Conservation (phyloP, 2,113 vertebrate genomes). For the Takifugu flavidus region DNA sequence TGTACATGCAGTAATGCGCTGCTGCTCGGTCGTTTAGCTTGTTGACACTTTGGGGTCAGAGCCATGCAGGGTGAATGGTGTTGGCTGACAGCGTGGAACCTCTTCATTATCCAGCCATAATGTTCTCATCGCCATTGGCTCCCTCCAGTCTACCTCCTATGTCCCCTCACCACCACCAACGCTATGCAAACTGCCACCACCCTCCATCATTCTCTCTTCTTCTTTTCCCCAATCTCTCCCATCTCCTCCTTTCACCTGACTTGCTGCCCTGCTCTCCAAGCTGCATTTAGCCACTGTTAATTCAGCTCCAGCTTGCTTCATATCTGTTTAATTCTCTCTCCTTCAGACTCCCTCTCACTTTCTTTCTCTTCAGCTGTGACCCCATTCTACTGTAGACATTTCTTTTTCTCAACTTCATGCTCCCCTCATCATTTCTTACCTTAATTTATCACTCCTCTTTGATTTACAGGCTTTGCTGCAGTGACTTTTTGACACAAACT, state of each 20-base stretch:
- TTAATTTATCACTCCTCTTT: constrained; percentile 36
- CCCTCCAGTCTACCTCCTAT: constrained; percentile 15
- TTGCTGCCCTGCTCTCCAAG: constrained; percentile 8
- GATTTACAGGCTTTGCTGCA: constrained; percentile 25
- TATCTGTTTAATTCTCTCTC: constrained; percentile 4
- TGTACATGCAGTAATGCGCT: constrained; percentile 56
- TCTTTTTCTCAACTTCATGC: constrained; percentile 43
- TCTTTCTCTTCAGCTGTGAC: constrained; percentile 41
- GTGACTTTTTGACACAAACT: constrained; percentile 26
- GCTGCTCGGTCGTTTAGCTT: constrained; percentile 74
- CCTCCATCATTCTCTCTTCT: constrained; percentile 35
- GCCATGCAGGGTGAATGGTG: constrained; percentile 69
- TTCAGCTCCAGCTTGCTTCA: neutral
- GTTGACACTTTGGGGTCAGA: constrained; percentile 79
- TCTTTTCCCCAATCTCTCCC: constrained; percentile 23
- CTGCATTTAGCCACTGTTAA: neutral
- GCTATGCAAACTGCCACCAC: constrained; percentile 8
- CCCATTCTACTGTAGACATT: constrained; percentile 46
- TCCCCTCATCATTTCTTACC: constrained; percentile 26
- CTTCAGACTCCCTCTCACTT: constrained; percentile 4
- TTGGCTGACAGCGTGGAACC: constrained; percentile 75
- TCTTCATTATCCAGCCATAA: constrained; percentile 74
- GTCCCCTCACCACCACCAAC: constrained; percentile 5
- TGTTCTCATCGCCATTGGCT: constrained; percentile 71
- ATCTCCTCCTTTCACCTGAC: constrained; percentile 36